A percentile compares a stretch with the other conserved stretches of the same genome.
These are phyloP conservation scores for Podarcis raffonei DNA, from an alignment of 2,113 vertebrate genomes.

Conservation along the genomic window DNA sequence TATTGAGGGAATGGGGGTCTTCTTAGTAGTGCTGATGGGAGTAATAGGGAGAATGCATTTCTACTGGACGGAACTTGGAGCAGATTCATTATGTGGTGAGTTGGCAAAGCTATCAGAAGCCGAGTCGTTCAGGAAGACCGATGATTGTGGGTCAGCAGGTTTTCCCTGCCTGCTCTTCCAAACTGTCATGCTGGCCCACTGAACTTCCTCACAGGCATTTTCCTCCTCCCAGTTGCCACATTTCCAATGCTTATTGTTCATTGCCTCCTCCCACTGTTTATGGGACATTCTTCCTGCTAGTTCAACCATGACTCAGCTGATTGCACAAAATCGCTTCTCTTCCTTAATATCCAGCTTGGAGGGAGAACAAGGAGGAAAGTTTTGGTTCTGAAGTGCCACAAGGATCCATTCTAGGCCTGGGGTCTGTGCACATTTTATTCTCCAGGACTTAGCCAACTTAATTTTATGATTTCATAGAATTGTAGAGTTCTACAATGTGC, in stretches of 20 bases:
- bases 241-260: background rate
- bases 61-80: rapidly evolving
- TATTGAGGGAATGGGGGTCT: background rate
- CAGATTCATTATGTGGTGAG: background rate
- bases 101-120: background rate
- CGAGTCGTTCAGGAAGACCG: background rate
- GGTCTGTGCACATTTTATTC: no score
- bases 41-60: background rate
- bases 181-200: background rate
- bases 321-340: background rate
- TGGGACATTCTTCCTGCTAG: background rate
- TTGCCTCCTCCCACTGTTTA: background rate
- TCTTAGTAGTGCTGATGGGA: no score
- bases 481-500: no score
- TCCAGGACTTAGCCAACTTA: no score
- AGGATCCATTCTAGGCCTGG: background rate
- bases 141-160: background rate
- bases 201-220: background rate
- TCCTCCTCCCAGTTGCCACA: background rate
- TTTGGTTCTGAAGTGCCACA: background rate
- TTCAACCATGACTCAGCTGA: background rate
- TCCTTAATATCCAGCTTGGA: background rate
- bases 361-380: background rate
- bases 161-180: background rate
- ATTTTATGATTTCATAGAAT: no score